Conservation (phyloP, 1,140 invertebrate species). For the Hyposmocoma kahamanoa region DNA sequence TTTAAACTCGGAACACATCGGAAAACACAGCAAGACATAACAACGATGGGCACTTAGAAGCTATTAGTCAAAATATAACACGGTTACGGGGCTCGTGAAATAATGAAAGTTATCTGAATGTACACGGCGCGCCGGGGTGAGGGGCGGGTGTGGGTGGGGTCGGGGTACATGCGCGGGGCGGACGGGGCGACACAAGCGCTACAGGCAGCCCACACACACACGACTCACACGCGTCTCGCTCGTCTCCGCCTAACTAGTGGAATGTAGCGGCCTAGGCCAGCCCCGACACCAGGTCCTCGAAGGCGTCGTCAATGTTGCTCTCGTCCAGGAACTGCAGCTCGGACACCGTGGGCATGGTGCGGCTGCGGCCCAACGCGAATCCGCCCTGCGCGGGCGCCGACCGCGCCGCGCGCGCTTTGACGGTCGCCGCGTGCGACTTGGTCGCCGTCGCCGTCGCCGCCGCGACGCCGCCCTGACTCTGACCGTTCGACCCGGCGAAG, state of each 20-base stretch:
- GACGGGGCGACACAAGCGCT: conserved; percentile 43
- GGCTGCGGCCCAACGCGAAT: conserved; percentile 78
- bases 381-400: conserved; percentile 65
- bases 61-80: conserved; percentile 67
- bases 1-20: conserved; percentile 42
- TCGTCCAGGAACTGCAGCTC: conserved; percentile 79
- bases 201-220: conserved; percentile 65
- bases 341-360: conserved; percentile 81
- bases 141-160: conserved; percentile 8
- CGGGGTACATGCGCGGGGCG: conserved; percentile 31
- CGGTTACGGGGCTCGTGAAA: conserved; percentile 53
- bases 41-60: conserved; percentile 57
- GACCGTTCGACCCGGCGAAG: conserved; percentile 73
- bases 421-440: not conserved
- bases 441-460: conserved; percentile 35
- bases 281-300: conserved; percentile 82
- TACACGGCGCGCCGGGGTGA: conserved; percentile 27
- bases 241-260: conserved; percentile 56
- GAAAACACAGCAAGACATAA: conserved; percentile 58
- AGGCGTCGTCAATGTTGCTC: conserved; percentile 83
- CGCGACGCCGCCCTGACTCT: too few species aligned
- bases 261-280: conserved; percentile 62
- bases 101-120: conserved; percentile 37
- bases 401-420: conserved; percentile 17
- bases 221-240: conserved; percentile 67